A percentile compares a stretch with the other conserved stretches of the same genome.
These are phyloP conservation scores for Machimus atricapillus DNA, from an alignment of 2,888 invertebrate species.

Conservation along the genomic window DNA sequence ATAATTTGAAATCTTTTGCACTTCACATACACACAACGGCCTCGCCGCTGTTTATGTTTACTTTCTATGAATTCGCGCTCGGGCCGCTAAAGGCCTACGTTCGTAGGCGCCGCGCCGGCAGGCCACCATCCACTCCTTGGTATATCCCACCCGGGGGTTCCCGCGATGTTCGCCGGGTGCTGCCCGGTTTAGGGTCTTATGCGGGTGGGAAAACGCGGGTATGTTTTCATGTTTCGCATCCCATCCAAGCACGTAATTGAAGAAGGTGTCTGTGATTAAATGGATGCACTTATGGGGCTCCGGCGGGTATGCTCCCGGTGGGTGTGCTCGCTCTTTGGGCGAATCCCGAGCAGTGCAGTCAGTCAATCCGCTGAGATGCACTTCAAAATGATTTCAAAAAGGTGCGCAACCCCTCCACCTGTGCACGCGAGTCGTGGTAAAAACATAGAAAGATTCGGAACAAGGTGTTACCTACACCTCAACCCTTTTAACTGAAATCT, in stretches of 20 bases:
- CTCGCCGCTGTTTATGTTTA: constrained; percentile 5
- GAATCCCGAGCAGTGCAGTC: neutral
- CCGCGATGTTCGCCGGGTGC: neutral
- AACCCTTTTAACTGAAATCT: neutral
- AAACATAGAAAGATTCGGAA: neutral
- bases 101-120: neutral
- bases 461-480: constrained; percentile 8
- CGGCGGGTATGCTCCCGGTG: neutral
- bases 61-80: neutral
- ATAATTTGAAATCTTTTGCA: constrained; percentile 33
- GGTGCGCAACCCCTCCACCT: constrained; percentile 14
- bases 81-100: neutral
- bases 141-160: neutral
- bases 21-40: constrained; percentile 5
- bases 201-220: neutral
- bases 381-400: constrained; percentile 19
- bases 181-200: neutral
- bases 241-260: constrained; percentile 38
- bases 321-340: neutral
- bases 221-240: neutral
- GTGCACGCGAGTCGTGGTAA: neutral
- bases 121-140: neutral
- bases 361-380: neutral
- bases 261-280: constrained; percentile 46
- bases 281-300: constrained; percentile 39